Conservation (phyloP, 2,113 vertebrate species). For the Albula glossodonta region DNA sequence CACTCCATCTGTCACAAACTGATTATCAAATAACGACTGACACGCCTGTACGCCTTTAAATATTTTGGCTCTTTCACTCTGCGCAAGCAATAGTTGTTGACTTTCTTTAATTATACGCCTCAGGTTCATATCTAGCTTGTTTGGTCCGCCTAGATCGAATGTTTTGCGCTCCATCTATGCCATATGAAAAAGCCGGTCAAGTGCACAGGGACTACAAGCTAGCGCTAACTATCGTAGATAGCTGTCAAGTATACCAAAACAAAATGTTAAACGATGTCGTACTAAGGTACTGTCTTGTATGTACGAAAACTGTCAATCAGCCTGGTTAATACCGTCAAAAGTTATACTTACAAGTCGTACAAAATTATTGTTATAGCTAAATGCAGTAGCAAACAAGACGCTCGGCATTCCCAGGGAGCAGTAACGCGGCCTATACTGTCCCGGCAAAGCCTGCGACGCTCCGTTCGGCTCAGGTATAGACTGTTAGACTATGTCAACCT, state of each 20-base stretch:
- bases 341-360: background rate
- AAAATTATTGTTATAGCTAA: background rate
- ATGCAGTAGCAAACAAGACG: background rate
- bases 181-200: constrained; percentile 15
- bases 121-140: background rate
- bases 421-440: constrained; percentile 45
- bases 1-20: background rate
- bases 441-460: constrained; percentile 48
- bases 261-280: background rate
- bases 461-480: constrained; percentile 32
- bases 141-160: background rate
- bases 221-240: background rate
- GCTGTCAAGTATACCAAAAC: background rate
- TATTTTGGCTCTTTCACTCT: background rate
- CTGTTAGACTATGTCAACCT: constrained; percentile 24
- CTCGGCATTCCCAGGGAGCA: constrained; percentile 4
- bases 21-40: background rate
- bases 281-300: background rate
- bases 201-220: background rate
- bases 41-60: background rate
- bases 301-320: background rate
- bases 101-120: background rate
- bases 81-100: background rate
- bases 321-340: background rate
- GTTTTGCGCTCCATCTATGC: background rate